phyloP scores from a whole-genome alignment of 2,888 invertebrate species.

The Troilus luridus region DNA sequence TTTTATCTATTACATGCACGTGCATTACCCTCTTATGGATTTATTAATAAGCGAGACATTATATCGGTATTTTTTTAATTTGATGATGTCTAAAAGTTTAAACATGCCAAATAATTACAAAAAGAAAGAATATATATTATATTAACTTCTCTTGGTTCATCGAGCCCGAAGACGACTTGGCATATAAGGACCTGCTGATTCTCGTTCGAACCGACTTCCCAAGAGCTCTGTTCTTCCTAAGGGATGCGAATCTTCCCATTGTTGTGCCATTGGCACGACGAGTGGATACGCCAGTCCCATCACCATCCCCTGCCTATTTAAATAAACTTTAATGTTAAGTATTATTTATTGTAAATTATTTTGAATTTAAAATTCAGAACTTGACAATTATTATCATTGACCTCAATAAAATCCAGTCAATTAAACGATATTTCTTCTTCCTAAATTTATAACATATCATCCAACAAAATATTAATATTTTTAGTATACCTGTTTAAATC shows the following conservation, averaged over 20 bases:
- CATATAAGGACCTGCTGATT: slow-evolving; percentile 73
- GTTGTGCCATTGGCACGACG: slow-evolving; percentile 61
- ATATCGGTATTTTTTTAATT: neutral
- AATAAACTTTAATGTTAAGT: neutral
- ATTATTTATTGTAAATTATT: neutral
- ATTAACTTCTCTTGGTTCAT: slow-evolving; percentile 49
- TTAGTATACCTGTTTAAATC: neutral
- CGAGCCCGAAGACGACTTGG: slow-evolving; percentile 46
- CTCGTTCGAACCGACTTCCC: slow-evolving; percentile 73
- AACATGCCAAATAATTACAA: neutral
- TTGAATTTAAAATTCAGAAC: neutral
- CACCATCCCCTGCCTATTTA: slow-evolving; percentile 45
- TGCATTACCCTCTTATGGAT: neutral
- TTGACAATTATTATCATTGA: neutral
- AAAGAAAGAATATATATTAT: neutral
- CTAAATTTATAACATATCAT: neutral
- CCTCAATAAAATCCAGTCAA: neutral
- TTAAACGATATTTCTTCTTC: neutral
- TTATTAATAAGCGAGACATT: too few species aligned
- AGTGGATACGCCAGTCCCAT: neutral
- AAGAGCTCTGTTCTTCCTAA: slow-evolving; percentile 69
- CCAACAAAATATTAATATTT: neutral
- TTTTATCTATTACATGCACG: neutral
- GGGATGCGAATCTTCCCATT: slow-evolving; percentile 66
- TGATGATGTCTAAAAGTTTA: neutral